Percentiles rank a stretch among this genome's conserved stretches.
phyloP scores from a whole-genome alignment of 2,797 vertebrate genomes.

The Margarornis squamiger region DNA sequence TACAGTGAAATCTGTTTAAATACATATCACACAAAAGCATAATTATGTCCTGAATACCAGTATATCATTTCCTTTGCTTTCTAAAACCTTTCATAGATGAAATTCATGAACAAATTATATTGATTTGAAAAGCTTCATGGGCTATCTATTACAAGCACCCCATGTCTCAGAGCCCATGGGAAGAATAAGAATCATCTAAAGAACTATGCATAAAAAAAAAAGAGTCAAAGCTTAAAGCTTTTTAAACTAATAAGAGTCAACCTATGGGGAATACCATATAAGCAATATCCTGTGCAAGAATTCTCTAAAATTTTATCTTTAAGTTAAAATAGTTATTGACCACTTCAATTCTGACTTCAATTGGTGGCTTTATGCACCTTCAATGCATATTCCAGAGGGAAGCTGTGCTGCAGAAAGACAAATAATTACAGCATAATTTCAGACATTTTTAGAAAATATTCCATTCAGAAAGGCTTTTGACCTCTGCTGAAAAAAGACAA shows the following conservation, averaged over 20 bases:
- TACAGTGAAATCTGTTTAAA: conserved; percentile 10
- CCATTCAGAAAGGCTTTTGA: neutral
- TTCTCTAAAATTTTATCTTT: neutral
- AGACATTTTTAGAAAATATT: conserved; percentile 5
- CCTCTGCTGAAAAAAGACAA: neutral
- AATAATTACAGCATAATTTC: neutral
- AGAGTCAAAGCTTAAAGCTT: neutral
- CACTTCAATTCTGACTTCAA: conserved; percentile 5
- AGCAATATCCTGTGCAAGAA: neutral
- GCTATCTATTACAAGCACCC: neutral
- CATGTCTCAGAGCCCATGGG: neutral
- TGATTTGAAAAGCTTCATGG: neutral
- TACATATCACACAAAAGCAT: neutral
- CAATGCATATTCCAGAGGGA: neutral
- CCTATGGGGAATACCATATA: neutral
- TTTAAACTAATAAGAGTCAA: neutral
- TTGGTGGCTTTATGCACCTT: neutral
- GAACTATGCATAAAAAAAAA: neutral
- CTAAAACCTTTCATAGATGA: neutral
- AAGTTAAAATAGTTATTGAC: neutral
- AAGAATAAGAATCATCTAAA: conserved; percentile 8
- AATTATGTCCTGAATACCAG: neutral
- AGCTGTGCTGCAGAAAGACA: neutral
- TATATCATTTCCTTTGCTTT: neutral
- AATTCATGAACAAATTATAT: neutral